Evolutionary conservation across 2,797 vertebrate species (phyloP).

Genomic region (Lagorchestes hirsutus): DNA sequence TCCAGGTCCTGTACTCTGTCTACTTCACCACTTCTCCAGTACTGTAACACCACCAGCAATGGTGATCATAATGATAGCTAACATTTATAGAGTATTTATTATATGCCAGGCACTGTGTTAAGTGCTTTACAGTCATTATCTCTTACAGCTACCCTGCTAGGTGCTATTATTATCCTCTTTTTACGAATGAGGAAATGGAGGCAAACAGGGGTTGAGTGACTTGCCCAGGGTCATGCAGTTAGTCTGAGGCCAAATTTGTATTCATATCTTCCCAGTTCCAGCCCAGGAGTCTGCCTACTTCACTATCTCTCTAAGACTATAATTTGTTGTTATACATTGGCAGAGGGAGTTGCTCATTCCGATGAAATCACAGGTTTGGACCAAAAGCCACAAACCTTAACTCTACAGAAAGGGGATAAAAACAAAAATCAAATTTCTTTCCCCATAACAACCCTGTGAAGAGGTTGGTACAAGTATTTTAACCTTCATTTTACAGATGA

Average conservation of each 20-base stretch:
- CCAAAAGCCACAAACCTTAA: neutral
- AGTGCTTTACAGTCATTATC: neutral
- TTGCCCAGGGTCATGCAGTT: no score
- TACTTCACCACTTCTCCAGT: neutral
- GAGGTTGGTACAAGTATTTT: neutral
- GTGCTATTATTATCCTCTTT: neutral
- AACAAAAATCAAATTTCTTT: neutral
- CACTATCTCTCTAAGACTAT: neutral
- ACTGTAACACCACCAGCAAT: neutral
- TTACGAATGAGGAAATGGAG: neutral
- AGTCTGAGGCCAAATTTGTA: neutral
- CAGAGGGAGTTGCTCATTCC: neutral
- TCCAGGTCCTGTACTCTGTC: neutral
- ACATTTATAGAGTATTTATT: neutral
- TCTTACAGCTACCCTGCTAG: neutral
- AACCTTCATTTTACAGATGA: neutral
- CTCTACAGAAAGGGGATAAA: neutral
- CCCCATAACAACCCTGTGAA: neutral
- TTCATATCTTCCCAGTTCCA: neutral
- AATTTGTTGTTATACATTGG: neutral
- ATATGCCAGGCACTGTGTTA: neutral
- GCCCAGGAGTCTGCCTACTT: neutral
- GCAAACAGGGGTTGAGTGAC: neutral
- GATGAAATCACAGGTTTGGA: neutral
- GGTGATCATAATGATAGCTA: neutral